These are phyloP conservation scores for Melinaea menophilus DNA, from an alignment of 2,888 invertebrate genomes.

Conservation along the genomic window DNA sequence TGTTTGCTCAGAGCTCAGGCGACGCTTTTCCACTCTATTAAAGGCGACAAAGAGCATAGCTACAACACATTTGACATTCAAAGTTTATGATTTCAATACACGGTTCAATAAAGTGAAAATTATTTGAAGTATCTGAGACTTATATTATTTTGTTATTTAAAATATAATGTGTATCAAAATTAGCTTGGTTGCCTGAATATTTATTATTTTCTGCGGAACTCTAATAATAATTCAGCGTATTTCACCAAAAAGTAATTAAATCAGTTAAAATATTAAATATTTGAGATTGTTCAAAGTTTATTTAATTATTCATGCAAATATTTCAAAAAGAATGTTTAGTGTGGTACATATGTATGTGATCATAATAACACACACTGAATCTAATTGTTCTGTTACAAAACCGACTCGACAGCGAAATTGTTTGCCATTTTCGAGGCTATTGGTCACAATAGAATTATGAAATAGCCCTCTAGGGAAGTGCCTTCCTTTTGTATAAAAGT, in stretches of 20 bases:
- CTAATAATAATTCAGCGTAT: too few species aligned
- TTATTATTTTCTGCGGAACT: too few species aligned
- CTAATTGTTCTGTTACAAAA: slow-evolving; percentile 1
- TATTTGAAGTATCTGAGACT: not conserved
- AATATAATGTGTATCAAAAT: too few species aligned
- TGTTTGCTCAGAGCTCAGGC: slow-evolving; percentile 23
- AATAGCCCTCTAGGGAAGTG: slow-evolving; percentile 6
- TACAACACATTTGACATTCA: slow-evolving; percentile 29
- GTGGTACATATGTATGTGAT: not conserved
- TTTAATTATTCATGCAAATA: too few species aligned
- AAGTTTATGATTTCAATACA: slow-evolving; percentile 25
- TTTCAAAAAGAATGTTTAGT: not conserved
- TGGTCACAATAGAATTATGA: slow-evolving; percentile 4
- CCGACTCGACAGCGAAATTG: not conserved
- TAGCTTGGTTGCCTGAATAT: too few species aligned
- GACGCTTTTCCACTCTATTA: slow-evolving; percentile 29
- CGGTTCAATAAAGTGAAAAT: slow-evolving; percentile 12
- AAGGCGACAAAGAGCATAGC: slow-evolving; percentile 25
- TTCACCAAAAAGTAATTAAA: too few species aligned
- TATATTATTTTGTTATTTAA: not conserved
- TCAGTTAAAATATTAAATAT: too few species aligned
- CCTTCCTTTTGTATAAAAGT: not conserved
- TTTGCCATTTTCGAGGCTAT: slow-evolving; percentile 2
- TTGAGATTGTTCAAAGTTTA: too few species aligned
- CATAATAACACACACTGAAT: not conserved